Base-by-base conservation (phyloP, 2,113 vertebrate species). In the Antechinus stuartii region DNA sequence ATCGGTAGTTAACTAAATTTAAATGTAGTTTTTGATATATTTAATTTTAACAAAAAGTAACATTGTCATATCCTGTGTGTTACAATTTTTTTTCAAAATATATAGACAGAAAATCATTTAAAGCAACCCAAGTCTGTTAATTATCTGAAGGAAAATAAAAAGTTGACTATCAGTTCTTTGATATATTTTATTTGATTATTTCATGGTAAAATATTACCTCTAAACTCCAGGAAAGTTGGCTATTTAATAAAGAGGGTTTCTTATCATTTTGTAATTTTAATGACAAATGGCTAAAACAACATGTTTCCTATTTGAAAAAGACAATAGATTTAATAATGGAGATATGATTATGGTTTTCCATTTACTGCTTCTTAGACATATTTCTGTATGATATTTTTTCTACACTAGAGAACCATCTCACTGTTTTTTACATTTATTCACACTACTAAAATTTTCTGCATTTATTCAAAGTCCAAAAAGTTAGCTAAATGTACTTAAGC, bases 401-500 rank as follows among this genome's bases (percentile, higher is more conserved):
- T 95, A 95, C 90, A 96, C 94, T 91, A 19, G 91, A 95, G 68
- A 97, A 50, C 47, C 94, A 90, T 97, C 97, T 95, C 95, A 53
- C 42, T 97, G 0, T 96, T 89, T 95, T 98, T 98, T 97, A 96
- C 94, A 95, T 93, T 95, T 94, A 96, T 97, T 98, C 92, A 94
- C 96, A 95, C 94, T 91, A 97, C 97, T 97, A 97, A 98, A 98
- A 52, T 55, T 97, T 96, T 84, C 97, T 96, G 84, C 50, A 98
- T 98, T 98, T 98, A 97, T 97, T 98, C 96, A 95, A 98, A 95
- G n/a, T 96, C 94, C n/a, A 91, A 93, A 97, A 97, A 94, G 94
- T 95, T 96, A 92, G 93, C 94, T 92, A 96, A 90, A 97, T 96
- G 52, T 96, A 84, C 92, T 98, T 96, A 95, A 96, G 91, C 92